Percentiles rank a stretch among this genome's conserved stretches.
Conservation (phyloP, 2,113 vertebrate genomes). For the Erythrocercus mccallii region DNA sequence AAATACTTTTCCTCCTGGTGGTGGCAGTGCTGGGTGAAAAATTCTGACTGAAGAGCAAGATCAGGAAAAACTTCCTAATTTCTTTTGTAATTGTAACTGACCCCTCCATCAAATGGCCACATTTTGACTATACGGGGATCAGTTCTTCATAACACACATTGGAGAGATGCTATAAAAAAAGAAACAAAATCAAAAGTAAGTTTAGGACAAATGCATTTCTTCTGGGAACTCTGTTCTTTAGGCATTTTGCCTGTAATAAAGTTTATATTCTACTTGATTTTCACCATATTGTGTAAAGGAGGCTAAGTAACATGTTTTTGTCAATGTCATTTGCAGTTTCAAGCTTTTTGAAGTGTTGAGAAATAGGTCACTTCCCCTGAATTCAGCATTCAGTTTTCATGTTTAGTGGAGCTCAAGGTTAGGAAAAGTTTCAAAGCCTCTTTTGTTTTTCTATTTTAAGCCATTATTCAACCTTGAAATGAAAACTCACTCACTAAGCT, state of each 20-base stretch:
- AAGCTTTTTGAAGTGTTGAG: constrained; percentile 9
- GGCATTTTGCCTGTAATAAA: not conserved
- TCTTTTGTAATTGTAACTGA: not conserved
- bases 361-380: constrained; percentile 2
- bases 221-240: not conserved
- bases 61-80: not conserved
- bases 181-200: not conserved
- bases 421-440: not conserved
- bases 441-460: constrained; percentile 30
- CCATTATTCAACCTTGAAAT: constrained; percentile 43
- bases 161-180: not conserved
- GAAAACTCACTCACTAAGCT: not conserved
- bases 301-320: not conserved
- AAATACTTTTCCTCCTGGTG: not conserved
- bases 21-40: not conserved
- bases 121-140: not conserved
- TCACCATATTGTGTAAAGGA: not conserved
- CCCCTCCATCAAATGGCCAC: not conserved
- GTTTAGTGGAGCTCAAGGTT: not conserved
- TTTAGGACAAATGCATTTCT: not conserved
- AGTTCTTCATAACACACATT: not conserved
- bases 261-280: not conserved
- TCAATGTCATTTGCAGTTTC: not conserved
- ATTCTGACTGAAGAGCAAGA: not conserved
- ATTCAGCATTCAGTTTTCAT: not conserved